Conservation (phyloP, 2,888 invertebrate species). For the Ditula angustiorana region DNA sequence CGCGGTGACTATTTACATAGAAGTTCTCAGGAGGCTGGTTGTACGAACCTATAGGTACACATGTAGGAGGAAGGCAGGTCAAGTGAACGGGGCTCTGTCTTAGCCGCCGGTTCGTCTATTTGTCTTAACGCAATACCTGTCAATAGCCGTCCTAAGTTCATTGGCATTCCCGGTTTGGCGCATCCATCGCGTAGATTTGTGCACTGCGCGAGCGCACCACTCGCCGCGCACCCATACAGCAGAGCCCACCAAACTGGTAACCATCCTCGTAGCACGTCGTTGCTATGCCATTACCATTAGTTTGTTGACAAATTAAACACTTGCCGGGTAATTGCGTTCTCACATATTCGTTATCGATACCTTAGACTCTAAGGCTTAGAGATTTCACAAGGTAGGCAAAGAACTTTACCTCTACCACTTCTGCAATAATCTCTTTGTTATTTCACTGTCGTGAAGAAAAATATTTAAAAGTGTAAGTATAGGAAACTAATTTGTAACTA, state of each 20-base stretch:
- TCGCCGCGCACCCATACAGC: slow-evolving; percentile 39
- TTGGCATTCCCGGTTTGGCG: slow-evolving; percentile 83
- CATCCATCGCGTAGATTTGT: slow-evolving; percentile 80
- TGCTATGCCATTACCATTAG: slow-evolving; percentile 80
- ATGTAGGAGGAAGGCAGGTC: slow-evolving; percentile 64
- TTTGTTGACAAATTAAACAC: slow-evolving; percentile 79
- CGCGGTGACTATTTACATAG: slow-evolving; percentile 76
- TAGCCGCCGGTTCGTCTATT: slow-evolving; percentile 79
- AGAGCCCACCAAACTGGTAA: slow-evolving; percentile 75
- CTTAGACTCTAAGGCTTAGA: too few species aligned
- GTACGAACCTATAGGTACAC: slow-evolving; percentile 49
- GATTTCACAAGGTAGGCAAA: background rate
- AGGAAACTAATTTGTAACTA: background rate
- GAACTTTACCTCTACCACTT: background rate
- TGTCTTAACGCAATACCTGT: slow-evolving; percentile 85
- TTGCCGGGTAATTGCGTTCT: slow-evolving; percentile 41
- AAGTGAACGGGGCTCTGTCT: slow-evolving; percentile 81
- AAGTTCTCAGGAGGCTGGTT: slow-evolving; percentile 77
- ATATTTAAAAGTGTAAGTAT: background rate
- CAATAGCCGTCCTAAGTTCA: slow-evolving; percentile 83
- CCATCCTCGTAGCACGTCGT: slow-evolving; percentile 73
- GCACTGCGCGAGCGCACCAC: slow-evolving; percentile 69
- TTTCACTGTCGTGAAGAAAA: background rate
- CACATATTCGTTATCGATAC: slow-evolving; percentile 31
- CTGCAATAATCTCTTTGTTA: background rate